Base-by-base conservation (phyloP, 2,888 invertebrate genomes). In the Lymantria monacha region DNA sequence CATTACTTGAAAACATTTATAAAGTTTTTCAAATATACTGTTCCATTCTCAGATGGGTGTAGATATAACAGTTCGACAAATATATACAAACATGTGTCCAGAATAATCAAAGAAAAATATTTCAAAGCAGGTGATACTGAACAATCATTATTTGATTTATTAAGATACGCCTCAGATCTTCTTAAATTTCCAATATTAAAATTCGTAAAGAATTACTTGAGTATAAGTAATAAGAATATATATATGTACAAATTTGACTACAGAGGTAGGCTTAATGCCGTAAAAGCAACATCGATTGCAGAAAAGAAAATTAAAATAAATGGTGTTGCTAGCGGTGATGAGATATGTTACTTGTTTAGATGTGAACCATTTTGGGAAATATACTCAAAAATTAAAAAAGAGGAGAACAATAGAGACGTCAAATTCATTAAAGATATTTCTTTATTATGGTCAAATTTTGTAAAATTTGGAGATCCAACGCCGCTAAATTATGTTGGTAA, bases 221-320 rank as follows among this genome's bases (percentile, higher is more conserved):
- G 70, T 40, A 45, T 69, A 7, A 69, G 66, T 5, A 59, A 57
- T 3, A 69, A 63, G 10, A 76, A 79, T 12, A 61, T 85, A 31
- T 92, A 74, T 55, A 82, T 82, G 38, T 92, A 91, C 55, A 88
- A 87, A 62, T 92, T 92, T 71, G 86, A 90, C 54, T 92, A 87
- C 59, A 72, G 76, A 36, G 92, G 91, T 5, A 71, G 66, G 42
- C 78, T 91, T 38, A 91, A 87, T 61, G 79, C 76, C 3, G 76
- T 85, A 11, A 88, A 81, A 73, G 71, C 75, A 0, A 86, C 79
- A 11, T 78, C 87, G 1, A 46, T 83, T 7, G 73, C 69, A 5
- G 76, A 74, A 44, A 49, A 69, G 0, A 73, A 70, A 3, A 51
- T 61, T 0, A 74, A 68, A 63, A 69, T 89, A 40, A 83, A 79